phyloP scores from a whole-genome alignment of 2,113 vertebrate genomes.

The Numenius arquata region DNA sequence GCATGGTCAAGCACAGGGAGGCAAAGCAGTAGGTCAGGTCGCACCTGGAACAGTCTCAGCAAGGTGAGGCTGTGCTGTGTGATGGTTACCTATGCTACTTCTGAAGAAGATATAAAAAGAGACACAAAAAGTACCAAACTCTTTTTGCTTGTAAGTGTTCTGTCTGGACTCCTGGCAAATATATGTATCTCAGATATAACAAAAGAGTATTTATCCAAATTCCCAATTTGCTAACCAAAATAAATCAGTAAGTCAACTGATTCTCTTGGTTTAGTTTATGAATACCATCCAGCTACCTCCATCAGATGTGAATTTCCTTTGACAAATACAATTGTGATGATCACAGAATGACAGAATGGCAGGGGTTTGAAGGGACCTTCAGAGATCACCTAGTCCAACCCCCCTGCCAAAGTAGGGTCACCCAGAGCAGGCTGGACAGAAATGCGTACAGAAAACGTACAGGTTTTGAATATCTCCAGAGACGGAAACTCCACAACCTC shows the following conservation, averaged over 20 bases:
- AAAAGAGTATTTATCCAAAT: background rate
- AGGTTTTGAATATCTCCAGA: background rate
- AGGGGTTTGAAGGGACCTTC: background rate
- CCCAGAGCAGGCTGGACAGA: background rate
- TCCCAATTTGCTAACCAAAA: background rate
- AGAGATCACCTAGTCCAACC: background rate
- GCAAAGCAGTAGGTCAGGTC: background rate
- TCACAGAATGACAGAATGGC: background rate
- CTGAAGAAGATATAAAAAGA: background rate
- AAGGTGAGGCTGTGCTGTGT: accelerated
- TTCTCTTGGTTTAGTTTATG: background rate
- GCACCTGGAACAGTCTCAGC: background rate
- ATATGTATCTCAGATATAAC: background rate
- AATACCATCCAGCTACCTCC: background rate
- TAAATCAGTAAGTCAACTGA: background rate
- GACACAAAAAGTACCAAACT: background rate
- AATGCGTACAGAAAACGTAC: background rate
- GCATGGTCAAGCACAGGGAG: accelerated
- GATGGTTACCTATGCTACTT: accelerated
- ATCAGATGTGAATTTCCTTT: background rate
- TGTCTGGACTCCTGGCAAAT: background rate
- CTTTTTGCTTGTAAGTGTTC: background rate
- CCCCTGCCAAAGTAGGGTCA: background rate
- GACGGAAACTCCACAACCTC: background rate
- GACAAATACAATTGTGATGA: background rate